A percentile compares a stretch with the other conserved stretches of the same genome.
Evolutionary conservation across 1,140 invertebrate genomes (phyloP).

Genomic region (Brachionus rotundiformis): DNA sequence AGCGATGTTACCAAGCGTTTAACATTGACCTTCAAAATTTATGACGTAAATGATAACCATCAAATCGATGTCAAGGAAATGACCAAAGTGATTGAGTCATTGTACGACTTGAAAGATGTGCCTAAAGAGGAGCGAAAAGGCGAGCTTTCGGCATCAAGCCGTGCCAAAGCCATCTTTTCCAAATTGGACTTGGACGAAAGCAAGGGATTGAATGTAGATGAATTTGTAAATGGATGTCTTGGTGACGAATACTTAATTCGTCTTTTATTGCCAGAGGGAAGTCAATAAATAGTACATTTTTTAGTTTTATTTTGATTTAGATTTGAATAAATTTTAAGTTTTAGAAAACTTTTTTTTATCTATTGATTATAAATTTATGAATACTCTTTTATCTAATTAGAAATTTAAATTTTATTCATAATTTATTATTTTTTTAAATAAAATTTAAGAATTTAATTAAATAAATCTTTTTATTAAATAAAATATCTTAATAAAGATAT

Average conservation of each 20-base stretch:
- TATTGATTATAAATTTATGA: too few species aligned
- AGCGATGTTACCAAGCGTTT: not conserved
- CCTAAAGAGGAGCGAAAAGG: conserved; percentile 45
- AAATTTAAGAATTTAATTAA: too few species aligned
- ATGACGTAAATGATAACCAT: conserved; percentile 34
- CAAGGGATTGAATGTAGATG: not conserved
- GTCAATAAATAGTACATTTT: not conserved
- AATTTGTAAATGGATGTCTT: conserved; percentile 50
- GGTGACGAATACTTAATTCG: not conserved
- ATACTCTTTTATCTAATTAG: not conserved
- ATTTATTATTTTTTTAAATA: too few species aligned
- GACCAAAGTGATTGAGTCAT: conserved; percentile 31
- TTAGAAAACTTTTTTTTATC: not conserved
- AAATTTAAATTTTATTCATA: not conserved
- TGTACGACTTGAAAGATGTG: conserved; percentile 35
- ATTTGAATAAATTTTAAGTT: not conserved
- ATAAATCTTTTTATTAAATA: too few species aligned
- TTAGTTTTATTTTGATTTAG: not conserved
- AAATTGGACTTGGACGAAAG: conserved; percentile 24
- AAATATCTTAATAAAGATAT: too few species aligned
- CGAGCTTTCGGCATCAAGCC: not conserved
- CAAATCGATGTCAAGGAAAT: conserved; percentile 52
- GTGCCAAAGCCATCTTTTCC: conserved; percentile 20
- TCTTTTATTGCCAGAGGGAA: not conserved
- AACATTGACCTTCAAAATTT: conserved; percentile 36